These are phyloP conservation scores for Noctuana brunneofusca DNA, from an alignment of 2,888 invertebrate species.

Conservation along the genomic window DNA sequence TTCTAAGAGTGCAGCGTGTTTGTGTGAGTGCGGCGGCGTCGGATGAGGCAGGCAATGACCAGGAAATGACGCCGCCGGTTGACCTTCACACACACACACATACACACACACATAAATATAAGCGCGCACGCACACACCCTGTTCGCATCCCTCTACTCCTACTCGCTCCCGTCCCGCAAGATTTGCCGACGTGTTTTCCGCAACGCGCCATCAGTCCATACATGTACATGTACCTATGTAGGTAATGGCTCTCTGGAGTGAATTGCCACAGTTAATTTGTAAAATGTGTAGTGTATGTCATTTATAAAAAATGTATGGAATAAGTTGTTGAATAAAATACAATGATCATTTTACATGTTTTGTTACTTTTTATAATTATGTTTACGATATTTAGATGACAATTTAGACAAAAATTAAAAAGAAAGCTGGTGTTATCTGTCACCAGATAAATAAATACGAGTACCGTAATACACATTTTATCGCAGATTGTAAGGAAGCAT, in stretches of 20 bases:
- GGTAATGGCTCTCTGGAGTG: neutral
- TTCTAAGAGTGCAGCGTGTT: conserved; percentile 48
- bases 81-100: conserved; percentile 64
- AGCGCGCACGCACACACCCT: conserved; percentile 34
- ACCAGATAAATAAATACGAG: neutral
- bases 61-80: conserved; percentile 81
- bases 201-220: neutral
- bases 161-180: conserved; percentile 39
- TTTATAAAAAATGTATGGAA: too few species aligned
- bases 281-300: too few species aligned
- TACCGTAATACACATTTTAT: conserved; percentile 3
- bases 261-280: neutral
- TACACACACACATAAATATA: conserved; percentile 46
- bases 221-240: too few species aligned
- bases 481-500: conserved; percentile 12
- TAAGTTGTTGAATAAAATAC: too few species aligned
- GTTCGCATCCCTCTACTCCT: conserved; percentile 52
- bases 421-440: conserved; percentile 10
- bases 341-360: too few species aligned
- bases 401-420: neutral
- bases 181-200: conserved; percentile 46
- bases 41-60: conserved; percentile 77
- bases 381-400: neutral
- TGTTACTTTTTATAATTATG: neutral
- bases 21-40: conserved; percentile 50